phyloP scores from a whole-genome alignment of 2,113 vertebrate genomes.

The Myrmecophaga tridactyla region DNA sequence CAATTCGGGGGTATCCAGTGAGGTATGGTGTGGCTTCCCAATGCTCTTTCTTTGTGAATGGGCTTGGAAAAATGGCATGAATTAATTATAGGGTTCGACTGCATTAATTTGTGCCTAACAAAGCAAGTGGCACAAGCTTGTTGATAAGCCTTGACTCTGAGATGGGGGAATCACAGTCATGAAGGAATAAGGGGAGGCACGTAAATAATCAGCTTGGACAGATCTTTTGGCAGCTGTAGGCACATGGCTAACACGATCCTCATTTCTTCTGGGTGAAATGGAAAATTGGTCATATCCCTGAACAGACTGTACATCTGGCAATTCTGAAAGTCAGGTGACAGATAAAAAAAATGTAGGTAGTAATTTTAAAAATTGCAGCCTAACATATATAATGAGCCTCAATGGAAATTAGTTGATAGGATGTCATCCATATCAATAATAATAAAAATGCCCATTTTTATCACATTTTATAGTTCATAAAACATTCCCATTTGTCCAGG shows the following conservation, averaged over 20 bases:
- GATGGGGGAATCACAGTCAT: constrained; percentile 67
- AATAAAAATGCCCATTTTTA: neutral
- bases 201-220: constrained; percentile 66
- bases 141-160: constrained; percentile 65
- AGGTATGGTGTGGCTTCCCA: constrained; percentile 71
- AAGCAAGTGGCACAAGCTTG: constrained; percentile 76
- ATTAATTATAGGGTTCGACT: constrained; percentile 77
- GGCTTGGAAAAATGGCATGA: constrained; percentile 77
- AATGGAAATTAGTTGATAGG: constrained; percentile 31
- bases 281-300: constrained; percentile 57
- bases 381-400: neutral
- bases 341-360: constrained; percentile 1
- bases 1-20: constrained; percentile 44
- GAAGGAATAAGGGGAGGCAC: constrained; percentile 54
- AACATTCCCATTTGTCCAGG: neutral
- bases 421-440: neutral
- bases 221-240: constrained; percentile 66
- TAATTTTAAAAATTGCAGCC: constrained; percentile 5
- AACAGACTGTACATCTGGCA: constrained; percentile 75
- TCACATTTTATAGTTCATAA: constrained; percentile 22
- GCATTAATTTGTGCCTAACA: constrained; percentile 79
- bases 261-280: constrained; percentile 47
- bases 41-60: constrained; percentile 77
- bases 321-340: constrained; percentile 64
- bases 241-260: neutral